Conservation (phyloP, 2,888 invertebrate species). For the Caradrina clavipalpis region DNA sequence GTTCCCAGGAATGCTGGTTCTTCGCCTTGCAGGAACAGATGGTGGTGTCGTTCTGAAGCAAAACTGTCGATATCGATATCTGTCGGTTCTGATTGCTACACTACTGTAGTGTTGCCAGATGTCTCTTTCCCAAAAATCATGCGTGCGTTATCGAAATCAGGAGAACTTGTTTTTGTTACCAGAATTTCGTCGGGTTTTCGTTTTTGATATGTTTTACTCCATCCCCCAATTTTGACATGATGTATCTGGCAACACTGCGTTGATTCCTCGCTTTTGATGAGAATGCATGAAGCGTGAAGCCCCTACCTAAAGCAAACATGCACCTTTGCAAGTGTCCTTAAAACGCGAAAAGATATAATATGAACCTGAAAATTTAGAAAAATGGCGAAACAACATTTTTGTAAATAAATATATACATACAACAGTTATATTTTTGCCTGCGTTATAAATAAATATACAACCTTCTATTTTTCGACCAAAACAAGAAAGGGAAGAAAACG, state of each 20-base stretch:
- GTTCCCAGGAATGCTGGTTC: slow-evolving; percentile 73
- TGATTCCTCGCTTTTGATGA: slow-evolving; percentile 29
- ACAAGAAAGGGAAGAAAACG: neutral
- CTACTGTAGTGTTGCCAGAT: slow-evolving; percentile 64
- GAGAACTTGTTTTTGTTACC: neutral
- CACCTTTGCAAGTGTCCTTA: slow-evolving; percentile 11
- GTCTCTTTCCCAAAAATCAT: slow-evolving; percentile 27
- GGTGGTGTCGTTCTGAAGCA: slow-evolving; percentile 83
- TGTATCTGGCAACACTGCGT: slow-evolving; percentile 62
- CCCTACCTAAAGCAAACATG: slow-evolving; percentile 40
- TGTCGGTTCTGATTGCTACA: slow-evolving; percentile 61
- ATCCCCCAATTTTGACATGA: slow-evolving; percentile 39
- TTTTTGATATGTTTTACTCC: neutral
- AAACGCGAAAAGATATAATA: slow-evolving; percentile 4
- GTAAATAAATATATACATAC: neutral
- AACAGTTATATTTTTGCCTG: neutral
- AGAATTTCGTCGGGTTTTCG: neutral
- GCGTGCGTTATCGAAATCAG: slow-evolving; percentile 28
- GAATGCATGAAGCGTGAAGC: slow-evolving; percentile 39
- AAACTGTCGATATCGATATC: slow-evolving; percentile 73
- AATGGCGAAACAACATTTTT: neutral
- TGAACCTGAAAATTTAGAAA: slow-evolving; percentile 12
- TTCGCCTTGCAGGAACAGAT: slow-evolving; percentile 78
- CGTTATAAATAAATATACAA: neutral
- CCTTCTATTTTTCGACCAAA: too few relatives aligned